Percentiles rank a stretch among this genome's conserved stretches.
These are phyloP conservation scores for Nudaria mundana DNA, from an alignment of 2,888 invertebrate species.

Conservation along the genomic window DNA sequence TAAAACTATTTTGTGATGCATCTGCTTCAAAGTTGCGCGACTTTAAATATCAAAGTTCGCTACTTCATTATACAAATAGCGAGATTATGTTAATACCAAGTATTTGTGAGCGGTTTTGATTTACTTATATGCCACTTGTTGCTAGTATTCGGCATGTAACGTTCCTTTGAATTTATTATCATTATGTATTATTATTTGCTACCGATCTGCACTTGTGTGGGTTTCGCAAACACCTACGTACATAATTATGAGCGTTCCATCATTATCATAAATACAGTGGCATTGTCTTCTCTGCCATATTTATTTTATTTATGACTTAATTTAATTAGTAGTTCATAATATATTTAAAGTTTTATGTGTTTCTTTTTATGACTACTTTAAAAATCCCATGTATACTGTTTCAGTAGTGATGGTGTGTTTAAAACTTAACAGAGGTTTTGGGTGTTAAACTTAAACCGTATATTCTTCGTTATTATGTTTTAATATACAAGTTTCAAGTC, in stretches of 20 bases:
- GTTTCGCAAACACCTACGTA: constrained; percentile 55
- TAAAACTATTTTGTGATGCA: constrained; percentile 53
- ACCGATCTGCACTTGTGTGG: constrained; percentile 70
- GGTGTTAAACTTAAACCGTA: too few relatives aligned
- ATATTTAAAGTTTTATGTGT: constrained; percentile 14
- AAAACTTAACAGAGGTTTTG: background rate
- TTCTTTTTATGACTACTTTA: background rate
- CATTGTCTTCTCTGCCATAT: constrained; percentile 44
- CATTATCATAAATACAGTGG: constrained; percentile 52
- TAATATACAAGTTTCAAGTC: too few relatives aligned
- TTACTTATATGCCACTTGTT: constrained; percentile 55
- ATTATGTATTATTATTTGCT: constrained; percentile 68
- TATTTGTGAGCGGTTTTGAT: constrained; percentile 74
- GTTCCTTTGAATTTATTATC: constrained; percentile 69
- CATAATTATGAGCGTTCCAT: constrained; percentile 47
- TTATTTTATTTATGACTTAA: constrained; percentile 42
- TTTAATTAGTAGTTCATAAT: constrained; percentile 31
- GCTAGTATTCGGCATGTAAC: constrained; percentile 53
- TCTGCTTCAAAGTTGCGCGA: constrained; percentile 53
- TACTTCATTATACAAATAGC: constrained; percentile 75
- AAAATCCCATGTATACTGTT: background rate
- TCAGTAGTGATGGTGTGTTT: background rate
- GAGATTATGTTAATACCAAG: constrained; percentile 72
- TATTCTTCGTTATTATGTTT: too few relatives aligned
- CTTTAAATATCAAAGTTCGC: constrained; percentile 63